These are phyloP conservation scores for Delichon dasypus DNA, from an alignment of 2,797 vertebrate genomes.

Conservation along the genomic window DNA sequence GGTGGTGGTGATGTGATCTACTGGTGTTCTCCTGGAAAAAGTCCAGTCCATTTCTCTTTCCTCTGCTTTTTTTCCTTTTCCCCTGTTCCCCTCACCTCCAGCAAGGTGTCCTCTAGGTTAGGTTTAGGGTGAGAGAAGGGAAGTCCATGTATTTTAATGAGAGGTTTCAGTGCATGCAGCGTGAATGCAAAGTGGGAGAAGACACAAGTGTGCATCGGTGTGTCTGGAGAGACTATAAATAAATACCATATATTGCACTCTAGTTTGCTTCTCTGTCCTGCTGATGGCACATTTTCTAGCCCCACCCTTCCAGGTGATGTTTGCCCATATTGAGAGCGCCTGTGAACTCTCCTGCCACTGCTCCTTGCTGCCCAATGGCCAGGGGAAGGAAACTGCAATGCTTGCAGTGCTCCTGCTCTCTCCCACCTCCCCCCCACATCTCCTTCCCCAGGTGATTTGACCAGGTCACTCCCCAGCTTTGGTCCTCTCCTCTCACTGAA, in stretches of 20 bases:
- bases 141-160: not conserved
- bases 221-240: not conserved
- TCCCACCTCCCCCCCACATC: not conserved
- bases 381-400: rapidly evolving
- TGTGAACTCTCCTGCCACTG: not conserved
- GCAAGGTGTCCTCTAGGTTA: not conserved
- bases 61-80: not conserved
- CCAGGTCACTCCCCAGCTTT: slow-evolving; percentile 15
- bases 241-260: not conserved
- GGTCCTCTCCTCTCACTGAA: not conserved
- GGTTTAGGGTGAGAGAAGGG: not conserved
- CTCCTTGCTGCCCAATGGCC: not conserved
- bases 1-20: rapidly evolving
- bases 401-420: not conserved
- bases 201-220: not conserved
- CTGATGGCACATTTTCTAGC: not conserved
- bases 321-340: not conserved
- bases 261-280: not conserved
- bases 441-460: not conserved
- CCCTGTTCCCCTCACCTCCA: not conserved
- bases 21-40: not conserved
- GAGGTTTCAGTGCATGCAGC: not conserved
- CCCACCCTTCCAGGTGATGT: not conserved
- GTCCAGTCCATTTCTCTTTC: not conserved
- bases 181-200: not conserved